These are phyloP conservation scores for Apoderus coryli DNA, from an alignment of 2,888 invertebrate genomes.

Conservation along the genomic window DNA sequence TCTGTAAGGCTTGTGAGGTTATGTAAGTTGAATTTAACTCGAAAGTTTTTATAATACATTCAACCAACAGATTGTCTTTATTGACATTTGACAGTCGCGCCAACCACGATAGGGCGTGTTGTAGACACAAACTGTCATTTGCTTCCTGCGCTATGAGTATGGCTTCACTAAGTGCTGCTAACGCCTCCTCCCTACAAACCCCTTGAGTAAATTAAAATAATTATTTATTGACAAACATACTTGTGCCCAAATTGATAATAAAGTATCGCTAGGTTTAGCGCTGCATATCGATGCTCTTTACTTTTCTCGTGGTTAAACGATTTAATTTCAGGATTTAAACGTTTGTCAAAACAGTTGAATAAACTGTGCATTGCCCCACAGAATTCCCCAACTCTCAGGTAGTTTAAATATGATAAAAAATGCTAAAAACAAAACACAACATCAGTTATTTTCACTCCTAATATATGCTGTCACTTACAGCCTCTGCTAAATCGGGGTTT, in stretches of 20 bases:
- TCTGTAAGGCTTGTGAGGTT: conserved; percentile 59
- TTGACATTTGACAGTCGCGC: conserved; percentile 41
- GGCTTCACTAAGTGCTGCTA: conserved; percentile 73
- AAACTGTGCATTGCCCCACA: conserved; percentile 68
- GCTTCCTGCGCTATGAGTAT: conserved; percentile 78
- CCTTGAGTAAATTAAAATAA: too few relatives aligned
- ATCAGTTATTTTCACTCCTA: too few relatives aligned
- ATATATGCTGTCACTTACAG: conserved; percentile 59
- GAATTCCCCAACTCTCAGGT: conserved; percentile 73
- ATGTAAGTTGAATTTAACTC: conserved; percentile 55
- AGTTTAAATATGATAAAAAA: conserved; percentile 82
- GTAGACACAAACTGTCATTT: conserved; percentile 72
- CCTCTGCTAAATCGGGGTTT: conserved; percentile 69
- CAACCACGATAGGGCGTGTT: conserved; percentile 75
- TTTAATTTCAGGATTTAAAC: conserved; percentile 34
- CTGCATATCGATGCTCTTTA: conserved; percentile 71
- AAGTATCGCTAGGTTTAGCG: conserved; percentile 78
- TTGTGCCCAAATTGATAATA: conserved; percentile 75
- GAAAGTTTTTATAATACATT: conserved; percentile 51
- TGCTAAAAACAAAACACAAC: conserved; percentile 52
- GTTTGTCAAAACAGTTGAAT: conserved; percentile 69
- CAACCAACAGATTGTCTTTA: conserved; percentile 47
- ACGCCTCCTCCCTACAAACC: conserved; percentile 57
- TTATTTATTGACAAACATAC: conserved; percentile 36
- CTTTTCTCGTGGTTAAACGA: conserved; percentile 37